These are phyloP conservation scores for Drosophila niveifrons DNA, from an alignment of 2,888 invertebrate species.

Conservation along the genomic window DNA sequence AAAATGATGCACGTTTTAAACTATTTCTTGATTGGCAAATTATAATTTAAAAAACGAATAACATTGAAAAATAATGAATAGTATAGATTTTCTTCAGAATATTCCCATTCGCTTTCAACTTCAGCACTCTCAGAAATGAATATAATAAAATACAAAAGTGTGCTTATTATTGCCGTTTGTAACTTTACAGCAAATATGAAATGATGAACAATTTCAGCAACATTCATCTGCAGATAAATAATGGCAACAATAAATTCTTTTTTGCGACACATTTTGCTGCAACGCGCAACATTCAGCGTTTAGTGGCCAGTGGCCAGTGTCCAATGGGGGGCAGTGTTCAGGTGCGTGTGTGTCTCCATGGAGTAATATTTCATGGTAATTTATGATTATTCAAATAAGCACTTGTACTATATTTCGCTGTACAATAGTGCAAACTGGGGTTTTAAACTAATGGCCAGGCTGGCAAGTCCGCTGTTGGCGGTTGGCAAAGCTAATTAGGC, in stretches of 20 bases:
- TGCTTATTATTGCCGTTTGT: too few species aligned
- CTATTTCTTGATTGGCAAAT: too few species aligned
- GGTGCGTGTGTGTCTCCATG: conserved; percentile 42
- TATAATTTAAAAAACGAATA: background rate
- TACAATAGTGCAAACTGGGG: conserved; percentile 40
- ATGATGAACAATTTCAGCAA: background rate
- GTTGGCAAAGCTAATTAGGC: conserved; percentile 59
- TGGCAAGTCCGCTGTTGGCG: background rate
- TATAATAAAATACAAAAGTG: too few species aligned
- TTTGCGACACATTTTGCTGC: conserved; percentile 47
- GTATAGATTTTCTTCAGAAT: too few species aligned
- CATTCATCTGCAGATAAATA: conserved; percentile 1
- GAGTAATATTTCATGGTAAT: conserved; percentile 72
- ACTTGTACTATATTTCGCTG: conserved; percentile 35
- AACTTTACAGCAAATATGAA: too few species aligned
- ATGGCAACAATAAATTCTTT: conserved; percentile 34
- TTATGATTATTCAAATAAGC: conserved; percentile 72
- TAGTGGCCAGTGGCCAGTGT: conserved; percentile 14
- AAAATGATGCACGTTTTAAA: too few species aligned
- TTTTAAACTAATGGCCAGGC: conserved; percentile 7
- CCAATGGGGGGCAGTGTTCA: conserved; percentile 27
- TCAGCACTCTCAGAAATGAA: too few species aligned
- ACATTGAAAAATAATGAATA: background rate
- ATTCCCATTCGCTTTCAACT: too few species aligned
- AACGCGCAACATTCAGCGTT: conserved; percentile 41